Conservation (phyloP, 1,140 invertebrate species). For the Drosophila subobscura region DNA sequence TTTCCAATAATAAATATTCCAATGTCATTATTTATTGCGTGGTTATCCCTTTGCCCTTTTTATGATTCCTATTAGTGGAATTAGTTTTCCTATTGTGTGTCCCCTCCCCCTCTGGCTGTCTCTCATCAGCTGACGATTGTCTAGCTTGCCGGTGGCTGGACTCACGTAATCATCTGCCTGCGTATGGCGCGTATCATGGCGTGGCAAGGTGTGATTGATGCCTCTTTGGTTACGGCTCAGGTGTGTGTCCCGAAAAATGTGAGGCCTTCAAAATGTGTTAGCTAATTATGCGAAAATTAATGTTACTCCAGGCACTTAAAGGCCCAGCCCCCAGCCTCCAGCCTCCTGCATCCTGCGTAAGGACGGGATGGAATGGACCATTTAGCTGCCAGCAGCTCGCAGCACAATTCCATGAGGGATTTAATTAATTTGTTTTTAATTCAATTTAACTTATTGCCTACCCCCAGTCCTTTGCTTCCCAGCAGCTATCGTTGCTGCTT, state of each 20-base stretch:
- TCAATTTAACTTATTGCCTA: constrained; percentile 78
- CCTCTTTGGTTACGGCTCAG: constrained; percentile 21
- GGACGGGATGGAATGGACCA: background rate
- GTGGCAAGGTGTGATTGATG: constrained; percentile 54
- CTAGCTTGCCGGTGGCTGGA: background rate
- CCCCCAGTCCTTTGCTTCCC: background rate
- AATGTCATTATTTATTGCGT: constrained; percentile 76
- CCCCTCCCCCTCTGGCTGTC: background rate
- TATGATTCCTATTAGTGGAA: constrained; percentile 82
- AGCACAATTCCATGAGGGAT: constrained; percentile 60
- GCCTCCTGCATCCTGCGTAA: background rate
- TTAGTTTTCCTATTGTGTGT: constrained; percentile 56
- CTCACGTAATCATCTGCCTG: constrained; percentile 24
- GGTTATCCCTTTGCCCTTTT: constrained; percentile 64
- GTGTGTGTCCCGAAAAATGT: constrained; percentile 25
- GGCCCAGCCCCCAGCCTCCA: no score
- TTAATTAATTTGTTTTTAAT: constrained; percentile 83
- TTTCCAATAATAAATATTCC: constrained; percentile 65
- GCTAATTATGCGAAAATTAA: constrained; percentile 55
- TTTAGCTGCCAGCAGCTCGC: constrained; percentile 19
- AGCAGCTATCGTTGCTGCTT: background rate
- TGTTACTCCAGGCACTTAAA: background rate
- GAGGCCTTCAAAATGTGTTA: constrained; percentile 37
- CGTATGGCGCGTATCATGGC: background rate
- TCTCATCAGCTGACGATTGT: constrained; percentile 34